Evolutionary conservation across 1,140 invertebrate species (phyloP).

Genomic region (Pygmarrhopalites habei): DNA sequence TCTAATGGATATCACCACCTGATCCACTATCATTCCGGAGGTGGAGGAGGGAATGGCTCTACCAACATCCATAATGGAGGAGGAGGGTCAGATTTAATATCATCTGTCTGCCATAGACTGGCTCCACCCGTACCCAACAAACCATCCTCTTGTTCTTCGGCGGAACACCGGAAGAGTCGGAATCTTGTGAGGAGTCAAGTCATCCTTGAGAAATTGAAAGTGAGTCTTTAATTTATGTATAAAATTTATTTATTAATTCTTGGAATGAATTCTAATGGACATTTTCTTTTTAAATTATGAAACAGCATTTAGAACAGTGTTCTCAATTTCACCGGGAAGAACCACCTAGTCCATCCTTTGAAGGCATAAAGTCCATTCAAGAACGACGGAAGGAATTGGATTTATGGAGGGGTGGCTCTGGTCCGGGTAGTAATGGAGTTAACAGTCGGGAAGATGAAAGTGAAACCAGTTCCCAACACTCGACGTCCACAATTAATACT

Average conservation of each 20-base stretch:
- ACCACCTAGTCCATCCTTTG: slow-evolving; percentile 31
- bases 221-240: no score
- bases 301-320: slow-evolving; percentile 41
- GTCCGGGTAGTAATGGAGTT: slow-evolving; percentile 10
- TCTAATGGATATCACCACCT: no score
- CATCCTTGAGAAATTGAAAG: slow-evolving; percentile 41
- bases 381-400: slow-evolving; percentile 42
- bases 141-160: no score
- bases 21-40: no score
- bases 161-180: slow-evolving; percentile 22
- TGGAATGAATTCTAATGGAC: no score
- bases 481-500: slow-evolving; percentile 46
- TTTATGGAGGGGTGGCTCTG: slow-evolving; percentile 35
- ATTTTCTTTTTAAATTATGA: no score
- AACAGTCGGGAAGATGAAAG: slow-evolving; percentile 44
- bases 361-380: slow-evolving; percentile 39
- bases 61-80: neutral
- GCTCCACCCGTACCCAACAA: neutral
- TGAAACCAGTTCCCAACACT: slow-evolving; percentile 47
- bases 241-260: no score
- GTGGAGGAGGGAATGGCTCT: neutral
- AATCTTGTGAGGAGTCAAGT: slow-evolving; percentile 34
- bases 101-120: neutral
- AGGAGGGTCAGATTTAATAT: neutral
- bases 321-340: slow-evolving; percentile 38